Base-by-base conservation (phyloP, 2,888 invertebrate species). In the Chalcosyrphus nemorum region DNA sequence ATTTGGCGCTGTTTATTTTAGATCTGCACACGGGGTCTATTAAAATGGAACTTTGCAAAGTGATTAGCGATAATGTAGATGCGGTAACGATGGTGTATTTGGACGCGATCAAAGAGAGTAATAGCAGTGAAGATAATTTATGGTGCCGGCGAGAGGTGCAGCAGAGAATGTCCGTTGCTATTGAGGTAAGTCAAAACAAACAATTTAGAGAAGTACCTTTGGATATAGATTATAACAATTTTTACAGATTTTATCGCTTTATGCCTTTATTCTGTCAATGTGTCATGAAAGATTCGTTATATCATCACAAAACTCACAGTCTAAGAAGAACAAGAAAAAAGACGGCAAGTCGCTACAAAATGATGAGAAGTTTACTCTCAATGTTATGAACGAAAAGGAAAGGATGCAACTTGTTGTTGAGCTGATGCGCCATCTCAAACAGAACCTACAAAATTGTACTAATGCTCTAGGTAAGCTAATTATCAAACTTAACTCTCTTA, bases 141-240 rank as follows among this genome's bases (percentile, higher is more conserved):
- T 94, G 93, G 93, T 87, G 88, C 19, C 89, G 93, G 70, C 89
- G 94, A 11, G 92, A 92, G 29, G 90, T 92, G 3, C 92, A 94
- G 86, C 94, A 94, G 87, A 91, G 91, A 32, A 91, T 94, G 35
- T 93, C 94, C 15, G 93, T 94, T 88, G 93, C 93, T 87, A 91
- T 94, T 80, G 95, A 95, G 93, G 95, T 95, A 66, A 17, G 32
- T 21, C 2, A 24, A 2, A 4, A 24, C 27, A 29, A 19, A 41
- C 32, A n/a, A 2, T n/a, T 32, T 29, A 7, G 13, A 19, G 54
- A 47, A 50, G 11, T 50, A 4, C 50, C 59, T 35, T 2, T 38
- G n/a, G 6, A 11, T 66, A 27, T 2, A 3, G 17, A 21, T 19
- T 43, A 54, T 0, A 43, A 45, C 5, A 35, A 9, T 76, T 59